Evolutionary conservation across 2,113 vertebrate species (phyloP).

Genomic region (Balaenoptera acutorostrata): DNA sequence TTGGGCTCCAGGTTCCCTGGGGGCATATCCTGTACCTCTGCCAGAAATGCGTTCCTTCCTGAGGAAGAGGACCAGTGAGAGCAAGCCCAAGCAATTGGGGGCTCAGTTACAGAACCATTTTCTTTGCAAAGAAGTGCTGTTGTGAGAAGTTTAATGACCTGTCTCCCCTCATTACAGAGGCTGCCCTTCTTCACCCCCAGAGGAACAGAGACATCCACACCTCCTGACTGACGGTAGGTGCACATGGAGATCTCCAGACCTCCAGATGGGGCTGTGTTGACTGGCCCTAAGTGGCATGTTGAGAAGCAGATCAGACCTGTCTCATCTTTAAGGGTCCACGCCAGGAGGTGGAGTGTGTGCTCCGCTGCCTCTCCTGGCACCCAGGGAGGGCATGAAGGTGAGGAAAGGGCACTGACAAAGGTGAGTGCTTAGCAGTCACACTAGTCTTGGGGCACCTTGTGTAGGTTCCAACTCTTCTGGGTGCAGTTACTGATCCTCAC

Average conservation of each 20-base stretch:
- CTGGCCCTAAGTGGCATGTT: slow-evolving; percentile 5
- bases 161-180: slow-evolving; percentile 37
- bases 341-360: rapidly evolving
- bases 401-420: not conserved
- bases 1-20: not conserved
- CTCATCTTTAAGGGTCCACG: not conserved
- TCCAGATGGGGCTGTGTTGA: slow-evolving; percentile 8
- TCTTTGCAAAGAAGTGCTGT: not conserved
- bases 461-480: not conserved
- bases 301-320: not conserved
- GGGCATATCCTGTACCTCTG: not conserved
- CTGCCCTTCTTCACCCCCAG: not conserved
- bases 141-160: not conserved
- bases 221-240: not conserved
- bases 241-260: not conserved
- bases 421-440: not conserved
- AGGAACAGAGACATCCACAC: not conserved
- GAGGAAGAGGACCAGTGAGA: not conserved
- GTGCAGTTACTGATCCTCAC: not conserved
- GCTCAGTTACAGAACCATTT: not conserved
- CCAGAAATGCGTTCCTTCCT: not conserved
- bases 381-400: not conserved
- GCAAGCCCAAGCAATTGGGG: not conserved
- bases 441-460: not conserved
- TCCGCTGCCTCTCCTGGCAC: not conserved